phyloP scores from a whole-genome alignment of 2,797 vertebrate genomes.

The Notamacropus eugenii region DNA sequence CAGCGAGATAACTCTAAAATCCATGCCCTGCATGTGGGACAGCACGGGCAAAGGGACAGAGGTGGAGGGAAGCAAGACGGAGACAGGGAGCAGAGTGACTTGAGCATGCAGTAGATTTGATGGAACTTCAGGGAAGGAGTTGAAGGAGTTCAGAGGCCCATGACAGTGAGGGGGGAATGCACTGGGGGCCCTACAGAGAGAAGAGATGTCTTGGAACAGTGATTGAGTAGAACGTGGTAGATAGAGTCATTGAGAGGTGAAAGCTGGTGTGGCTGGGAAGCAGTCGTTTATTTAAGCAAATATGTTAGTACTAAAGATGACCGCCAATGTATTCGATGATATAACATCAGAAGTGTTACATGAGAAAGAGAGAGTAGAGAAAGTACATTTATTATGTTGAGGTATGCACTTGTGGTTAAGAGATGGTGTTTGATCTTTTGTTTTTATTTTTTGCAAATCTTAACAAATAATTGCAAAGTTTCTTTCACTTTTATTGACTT shows the following conservation, averaged over 20 bases:
- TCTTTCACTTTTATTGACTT: constrained; percentile 53
- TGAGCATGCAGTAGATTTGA: background rate
- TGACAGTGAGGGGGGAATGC: background rate
- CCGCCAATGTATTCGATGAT: background rate
- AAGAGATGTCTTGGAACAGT: background rate
- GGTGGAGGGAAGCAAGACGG: background rate
- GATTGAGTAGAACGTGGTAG: background rate
- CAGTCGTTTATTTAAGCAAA: background rate
- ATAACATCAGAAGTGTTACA: background rate
- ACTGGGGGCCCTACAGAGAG: rapidly evolving
- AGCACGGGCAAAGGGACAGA: background rate
- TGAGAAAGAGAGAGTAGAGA: background rate
- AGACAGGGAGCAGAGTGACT: background rate
- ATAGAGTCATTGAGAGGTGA: background rate
- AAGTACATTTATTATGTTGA: constrained; percentile 24
- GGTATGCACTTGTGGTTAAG: background rate
- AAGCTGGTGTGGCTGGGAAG: background rate
- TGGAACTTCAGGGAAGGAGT: background rate
- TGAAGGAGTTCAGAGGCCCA: background rate
- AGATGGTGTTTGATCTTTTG: constrained; percentile 30
- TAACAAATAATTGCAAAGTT: constrained; percentile 20
- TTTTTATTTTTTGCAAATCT: constrained; percentile 29
- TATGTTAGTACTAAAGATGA: background rate
- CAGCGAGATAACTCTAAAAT: background rate
- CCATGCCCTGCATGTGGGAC: background rate